Base-by-base conservation (phyloP, 2,113 vertebrate species). In the Fregata magnificens region DNA sequence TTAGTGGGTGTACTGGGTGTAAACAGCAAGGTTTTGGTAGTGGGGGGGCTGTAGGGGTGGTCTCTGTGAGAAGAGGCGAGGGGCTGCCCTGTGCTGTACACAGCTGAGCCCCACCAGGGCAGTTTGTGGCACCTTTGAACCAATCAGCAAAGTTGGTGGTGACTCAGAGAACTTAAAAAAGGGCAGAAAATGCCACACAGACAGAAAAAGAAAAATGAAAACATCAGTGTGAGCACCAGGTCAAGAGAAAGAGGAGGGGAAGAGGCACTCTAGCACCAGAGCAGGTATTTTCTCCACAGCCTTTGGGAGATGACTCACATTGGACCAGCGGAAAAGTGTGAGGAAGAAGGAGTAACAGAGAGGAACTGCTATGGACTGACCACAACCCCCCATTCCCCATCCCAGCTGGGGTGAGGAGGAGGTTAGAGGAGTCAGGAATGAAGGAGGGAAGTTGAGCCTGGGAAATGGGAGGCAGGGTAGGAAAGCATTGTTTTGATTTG, bases 391-490 rank as follows among this genome's bases (percentile, higher is more conserved):
- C 10, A 10, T 16, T 42, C 22, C 28, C 36, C 36, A 25, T 36
- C 11, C 52, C 20, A 0, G 4, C 59, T 16, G 31, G 6, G 8
- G n/a, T 6, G 16, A 8, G 45, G 18, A 90, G 45, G 19, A 53
- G 20, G 20, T 2, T 2, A 14, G 24, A 61, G 20, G 38, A 76
- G 17, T 5, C 0, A 0, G 42, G n/a, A 50, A 47, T 7, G 6
- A 47, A 38, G 34, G 45, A 59, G 10, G 19, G 19, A 53, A 67
- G 18, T 6, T 61, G 28, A 67, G 28, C 45, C 16, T 26, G 40
- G 16, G n/a, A 47, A 63, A 47, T 14, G 8, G 2, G 7, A 6
- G 38, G 6, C 20, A 40, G 10, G 7, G 14, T 10, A 65, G 10
- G 12, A 38, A 38, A 31, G 12, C 0, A 2, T 3, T 26, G 13